Evolutionary conservation across 2,797 vertebrate species (phyloP).

Genomic region (Lacerta viridis): DNA sequence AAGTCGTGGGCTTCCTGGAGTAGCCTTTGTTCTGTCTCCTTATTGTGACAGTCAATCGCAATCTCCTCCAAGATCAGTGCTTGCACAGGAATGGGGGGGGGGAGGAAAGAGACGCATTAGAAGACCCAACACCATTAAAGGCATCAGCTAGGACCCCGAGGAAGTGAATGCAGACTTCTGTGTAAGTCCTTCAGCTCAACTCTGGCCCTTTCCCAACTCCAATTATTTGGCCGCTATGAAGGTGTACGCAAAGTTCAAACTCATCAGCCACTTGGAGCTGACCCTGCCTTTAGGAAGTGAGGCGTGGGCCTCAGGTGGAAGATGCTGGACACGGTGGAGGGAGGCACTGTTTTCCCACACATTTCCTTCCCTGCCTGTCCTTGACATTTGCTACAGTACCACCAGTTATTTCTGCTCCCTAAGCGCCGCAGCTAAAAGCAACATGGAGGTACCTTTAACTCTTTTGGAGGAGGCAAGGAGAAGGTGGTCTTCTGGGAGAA

Average conservation of each 20-base stretch:
- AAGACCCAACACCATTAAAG: not conserved
- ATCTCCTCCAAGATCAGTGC: conserved; percentile 99
- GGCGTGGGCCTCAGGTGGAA: no score
- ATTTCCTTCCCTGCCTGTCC: not conserved
- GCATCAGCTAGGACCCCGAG: no score
- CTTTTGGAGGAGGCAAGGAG: conserved; percentile 98
- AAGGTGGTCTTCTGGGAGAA: conserved; percentile 99
- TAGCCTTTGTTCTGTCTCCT: conserved; percentile 97
- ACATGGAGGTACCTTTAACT: conserved; percentile 92
- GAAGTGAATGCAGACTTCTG: not conserved
- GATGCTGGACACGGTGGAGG: no score
- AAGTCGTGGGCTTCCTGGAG: conserved; percentile 98
- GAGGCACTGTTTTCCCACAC: no score
- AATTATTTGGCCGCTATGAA: not conserved
- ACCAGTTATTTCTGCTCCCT: not conserved
- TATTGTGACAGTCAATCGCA: conserved; percentile 99
- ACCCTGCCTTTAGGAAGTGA: no score
- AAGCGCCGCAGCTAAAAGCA: accelerated
- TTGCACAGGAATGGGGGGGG: conserved; percentile 58
- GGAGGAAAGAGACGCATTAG: accelerated
- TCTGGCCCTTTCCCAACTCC: not conserved
- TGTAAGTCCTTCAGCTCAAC: not conserved
- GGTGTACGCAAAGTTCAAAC: no score
- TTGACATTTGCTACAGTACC: not conserved
- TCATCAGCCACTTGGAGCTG: no score